Evolutionary conservation across 2,888 invertebrate genomes (phyloP).

Genomic region (Trachelus troglodyta): DNA sequence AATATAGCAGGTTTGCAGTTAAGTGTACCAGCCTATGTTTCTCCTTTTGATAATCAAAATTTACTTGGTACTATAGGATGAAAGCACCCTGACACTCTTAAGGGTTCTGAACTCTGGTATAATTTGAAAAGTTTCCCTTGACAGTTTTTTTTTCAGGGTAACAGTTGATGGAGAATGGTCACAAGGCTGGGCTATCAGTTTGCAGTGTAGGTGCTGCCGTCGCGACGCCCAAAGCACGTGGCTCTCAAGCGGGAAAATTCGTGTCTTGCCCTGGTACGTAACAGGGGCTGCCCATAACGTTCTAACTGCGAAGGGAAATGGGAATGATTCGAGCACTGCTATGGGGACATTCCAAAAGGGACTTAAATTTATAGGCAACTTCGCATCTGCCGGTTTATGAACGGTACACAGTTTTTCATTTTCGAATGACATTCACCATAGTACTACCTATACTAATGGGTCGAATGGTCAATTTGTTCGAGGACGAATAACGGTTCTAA

Average conservation of each 20-base stretch:
- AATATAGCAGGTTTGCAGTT: not conserved
- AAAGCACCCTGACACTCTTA: not conserved
- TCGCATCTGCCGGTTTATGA: not conserved
- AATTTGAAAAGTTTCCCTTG: not conserved
- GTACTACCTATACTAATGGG: not conserved
- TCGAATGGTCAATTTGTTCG: conserved; percentile 54
- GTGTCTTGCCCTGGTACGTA: not conserved
- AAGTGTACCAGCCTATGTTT: not conserved
- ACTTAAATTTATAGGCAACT: not conserved
- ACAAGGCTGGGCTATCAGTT: not conserved
- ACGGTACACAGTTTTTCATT: not conserved
- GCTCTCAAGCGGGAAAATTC: not conserved
- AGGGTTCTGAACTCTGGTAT: not conserved
- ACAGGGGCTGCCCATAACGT: not conserved
- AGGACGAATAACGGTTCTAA: conserved; percentile 45
- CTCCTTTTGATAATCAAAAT: not conserved
- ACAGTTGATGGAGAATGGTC: not conserved
- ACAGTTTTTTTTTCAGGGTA: not conserved
- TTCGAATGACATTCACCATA: not conserved
- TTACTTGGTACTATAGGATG: not conserved
- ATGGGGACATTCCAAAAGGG: not conserved
- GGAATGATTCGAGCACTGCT: not conserved
- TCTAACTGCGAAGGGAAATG: not conserved
- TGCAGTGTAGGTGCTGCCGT: not conserved
- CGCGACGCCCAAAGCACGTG: not conserved